Conservation (phyloP, 2,113 vertebrate species). For the Pachycephala philippinensis region DNA sequence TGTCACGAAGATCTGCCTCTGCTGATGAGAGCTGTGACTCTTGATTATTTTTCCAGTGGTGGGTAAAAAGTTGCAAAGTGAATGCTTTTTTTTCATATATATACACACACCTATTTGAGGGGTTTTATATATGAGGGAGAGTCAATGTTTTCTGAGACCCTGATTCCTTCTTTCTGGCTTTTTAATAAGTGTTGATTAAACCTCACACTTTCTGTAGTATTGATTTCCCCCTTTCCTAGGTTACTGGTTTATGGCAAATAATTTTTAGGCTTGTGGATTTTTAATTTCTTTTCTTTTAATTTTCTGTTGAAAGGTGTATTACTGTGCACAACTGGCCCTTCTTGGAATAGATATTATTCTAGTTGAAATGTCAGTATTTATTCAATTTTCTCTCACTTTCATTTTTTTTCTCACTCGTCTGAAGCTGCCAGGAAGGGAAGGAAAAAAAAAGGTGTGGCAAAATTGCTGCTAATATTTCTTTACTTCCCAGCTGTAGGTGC, state of each 20-base stretch:
- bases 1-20: not conserved
- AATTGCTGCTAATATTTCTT: slow-evolving; percentile 9
- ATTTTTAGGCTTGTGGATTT: not conserved
- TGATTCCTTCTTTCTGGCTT: not conserved
- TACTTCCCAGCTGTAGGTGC: not conserved
- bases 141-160: not conserved
- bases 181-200: not conserved
- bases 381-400: not conserved
- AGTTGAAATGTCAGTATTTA: not conserved
- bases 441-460: not conserved
- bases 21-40: not conserved
- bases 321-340: not conserved
- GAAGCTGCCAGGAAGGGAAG: not conserved
- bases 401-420: not conserved
- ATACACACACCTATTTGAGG: no score
- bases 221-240: not conserved
- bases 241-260: not conserved
- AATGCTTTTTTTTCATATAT: not conserved
- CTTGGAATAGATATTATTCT: not conserved
- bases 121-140: not conserved
- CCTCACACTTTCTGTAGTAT: not conserved
- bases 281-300: not conserved
- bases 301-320: not conserved
- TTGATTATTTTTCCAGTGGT: not conserved
- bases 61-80: not conserved